phyloP scores from a whole-genome alignment of 2,113 vertebrate genomes.

The Notothenia rossii region DNA sequence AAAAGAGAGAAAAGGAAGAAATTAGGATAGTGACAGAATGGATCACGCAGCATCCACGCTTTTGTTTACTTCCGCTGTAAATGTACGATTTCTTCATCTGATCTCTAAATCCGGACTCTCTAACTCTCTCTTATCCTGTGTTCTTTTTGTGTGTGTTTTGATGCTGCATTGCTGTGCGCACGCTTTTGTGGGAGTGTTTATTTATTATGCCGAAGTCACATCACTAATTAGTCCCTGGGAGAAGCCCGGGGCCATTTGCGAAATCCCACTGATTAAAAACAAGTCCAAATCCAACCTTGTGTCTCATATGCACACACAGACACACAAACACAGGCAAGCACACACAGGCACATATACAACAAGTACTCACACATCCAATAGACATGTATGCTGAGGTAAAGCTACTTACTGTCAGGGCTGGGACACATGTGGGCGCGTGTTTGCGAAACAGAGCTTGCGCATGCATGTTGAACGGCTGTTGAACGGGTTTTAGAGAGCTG shows the following conservation, averaged over 20 bases:
- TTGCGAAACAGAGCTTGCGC: constrained; percentile 50
- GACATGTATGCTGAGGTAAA: constrained; percentile 59
- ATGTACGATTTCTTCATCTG: constrained; percentile 50
- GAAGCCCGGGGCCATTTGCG: constrained; percentile 83
- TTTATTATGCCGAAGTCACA: constrained; percentile 83
- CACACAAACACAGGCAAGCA: constrained; percentile 23
- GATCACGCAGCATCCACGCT: constrained; percentile 45
- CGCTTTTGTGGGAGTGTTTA: constrained; percentile 61
- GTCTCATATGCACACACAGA: constrained; percentile 39
- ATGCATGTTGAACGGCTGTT: constrained; percentile 63
- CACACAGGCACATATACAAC: constrained; percentile 24
- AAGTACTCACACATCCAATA: constrained; percentile 37
- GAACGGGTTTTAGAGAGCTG: constrained; percentile 71
- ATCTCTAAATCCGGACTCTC: constrained; percentile 57
- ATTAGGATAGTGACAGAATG: constrained; percentile 40
- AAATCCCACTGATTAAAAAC: constrained; percentile 86
- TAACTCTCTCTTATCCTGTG: constrained; percentile 41
- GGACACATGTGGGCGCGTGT: constrained; percentile 76
- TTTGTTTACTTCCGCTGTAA: constrained; percentile 67
- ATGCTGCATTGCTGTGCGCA: constrained; percentile 47
- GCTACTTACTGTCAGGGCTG: constrained; percentile 80
- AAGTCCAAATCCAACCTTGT: constrained; percentile 81
- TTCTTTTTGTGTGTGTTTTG: constrained; percentile 59
- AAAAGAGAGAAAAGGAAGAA: constrained; percentile 39
- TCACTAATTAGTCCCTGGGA: constrained; percentile 86